Conservation (phyloP, 2,888 invertebrate genomes). For the Eugnorisma glareosa region DNA sequence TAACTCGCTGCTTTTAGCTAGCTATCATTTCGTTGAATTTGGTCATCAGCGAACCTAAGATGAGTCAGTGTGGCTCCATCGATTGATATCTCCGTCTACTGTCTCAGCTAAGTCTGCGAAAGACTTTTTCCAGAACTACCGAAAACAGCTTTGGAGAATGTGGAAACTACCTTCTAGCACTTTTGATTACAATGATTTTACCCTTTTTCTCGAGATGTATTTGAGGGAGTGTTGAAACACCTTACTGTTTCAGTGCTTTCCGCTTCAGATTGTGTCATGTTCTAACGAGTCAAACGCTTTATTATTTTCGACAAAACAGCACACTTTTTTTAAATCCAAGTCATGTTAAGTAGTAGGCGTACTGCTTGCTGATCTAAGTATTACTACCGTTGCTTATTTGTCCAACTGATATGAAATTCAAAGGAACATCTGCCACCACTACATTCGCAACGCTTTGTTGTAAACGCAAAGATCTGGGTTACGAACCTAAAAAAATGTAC, state of each 20-base stretch:
- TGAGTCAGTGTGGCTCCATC: background rate
- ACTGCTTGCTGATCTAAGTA: background rate
- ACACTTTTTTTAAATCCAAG: too few species aligned
- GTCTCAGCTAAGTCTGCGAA: background rate
- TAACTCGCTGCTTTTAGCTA: background rate
- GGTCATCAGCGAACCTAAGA: background rate
- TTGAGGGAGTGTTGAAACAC: background rate
- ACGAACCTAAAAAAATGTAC: constrained; percentile 6
- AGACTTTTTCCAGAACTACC: background rate
- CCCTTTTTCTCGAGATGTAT: background rate
- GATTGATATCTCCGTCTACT: background rate
- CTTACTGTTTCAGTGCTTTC: background rate
- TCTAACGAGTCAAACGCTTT: background rate
- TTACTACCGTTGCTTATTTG: background rate
- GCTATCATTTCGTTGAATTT: background rate
- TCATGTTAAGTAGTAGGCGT: background rate
- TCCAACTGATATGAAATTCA: background rate
- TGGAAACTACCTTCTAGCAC: background rate
- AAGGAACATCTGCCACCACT: background rate
- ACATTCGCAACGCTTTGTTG: background rate
- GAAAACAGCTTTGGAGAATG: background rate
- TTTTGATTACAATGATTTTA: background rate
- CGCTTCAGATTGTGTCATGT: constrained; percentile 1
- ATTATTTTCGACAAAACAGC: too few species aligned
- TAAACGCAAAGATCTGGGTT: background rate